These are phyloP conservation scores for Chrysolina americana DNA, from an alignment of 2,888 invertebrate genomes.

Conservation along the genomic window DNA sequence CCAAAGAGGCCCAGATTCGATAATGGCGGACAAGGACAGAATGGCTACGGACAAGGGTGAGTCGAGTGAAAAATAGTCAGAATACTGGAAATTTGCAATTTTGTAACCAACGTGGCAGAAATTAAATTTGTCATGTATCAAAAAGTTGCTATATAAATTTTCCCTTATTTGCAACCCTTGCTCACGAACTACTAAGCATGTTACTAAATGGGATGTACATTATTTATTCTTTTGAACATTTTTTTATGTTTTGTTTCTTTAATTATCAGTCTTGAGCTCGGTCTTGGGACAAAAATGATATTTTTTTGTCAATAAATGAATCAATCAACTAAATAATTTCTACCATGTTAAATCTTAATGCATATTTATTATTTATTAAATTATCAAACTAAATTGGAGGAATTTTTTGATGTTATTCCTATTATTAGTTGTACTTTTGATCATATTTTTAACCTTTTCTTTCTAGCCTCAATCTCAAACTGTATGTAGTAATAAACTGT, in stretches of 20 bases:
- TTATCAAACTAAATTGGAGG: too few relatives aligned
- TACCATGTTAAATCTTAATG: too few relatives aligned
- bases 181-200: conserved; percentile 55
- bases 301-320: too few relatives aligned
- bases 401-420: too few relatives aligned
- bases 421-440: too few relatives aligned
- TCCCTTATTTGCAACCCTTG: conserved; percentile 54
- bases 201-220: conserved; percentile 50
- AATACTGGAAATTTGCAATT: conserved; percentile 20
- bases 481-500: too few relatives aligned
- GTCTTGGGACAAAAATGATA: too few relatives aligned
- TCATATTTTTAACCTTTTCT: too few relatives aligned
- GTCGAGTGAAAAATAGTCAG: conserved; percentile 31
- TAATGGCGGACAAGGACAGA: conserved; percentile 55
- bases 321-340: too few relatives aligned
- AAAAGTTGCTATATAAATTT: conserved; percentile 46
- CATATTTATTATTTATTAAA: too few relatives aligned
- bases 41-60: conserved; percentile 62
- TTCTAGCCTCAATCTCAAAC: too few relatives aligned
- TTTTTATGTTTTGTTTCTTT: neutral
- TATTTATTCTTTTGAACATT: neutral
- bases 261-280: too few relatives aligned
- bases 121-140: conserved; percentile 17
- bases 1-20: conserved; percentile 62
- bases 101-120: conserved; percentile 8